Evolutionary conservation across 1,140 invertebrate genomes (phyloP).

Genomic region (Trichonephila clavipes): DNA sequence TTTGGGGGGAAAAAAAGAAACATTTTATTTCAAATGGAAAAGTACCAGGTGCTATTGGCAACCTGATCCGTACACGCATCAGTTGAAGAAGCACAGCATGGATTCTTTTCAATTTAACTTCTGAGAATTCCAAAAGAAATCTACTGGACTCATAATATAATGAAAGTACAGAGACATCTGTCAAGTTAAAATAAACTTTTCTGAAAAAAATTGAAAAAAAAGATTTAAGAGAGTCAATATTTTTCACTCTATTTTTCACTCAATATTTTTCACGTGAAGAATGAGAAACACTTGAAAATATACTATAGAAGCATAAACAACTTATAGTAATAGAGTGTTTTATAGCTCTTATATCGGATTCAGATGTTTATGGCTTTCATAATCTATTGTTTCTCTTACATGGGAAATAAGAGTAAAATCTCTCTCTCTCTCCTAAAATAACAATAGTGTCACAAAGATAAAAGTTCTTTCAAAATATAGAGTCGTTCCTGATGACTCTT

Average conservation of each 20-base stretch:
- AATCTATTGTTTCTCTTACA: not conserved
- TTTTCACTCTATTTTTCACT: not conserved
- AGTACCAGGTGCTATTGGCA: slow-evolving; percentile 46
- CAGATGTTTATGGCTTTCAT: not conserved
- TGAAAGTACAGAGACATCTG: slow-evolving; percentile 13
- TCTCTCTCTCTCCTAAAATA: not conserved
- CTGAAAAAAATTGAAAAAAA: too few relatives aligned
- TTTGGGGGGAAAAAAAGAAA: not conserved
- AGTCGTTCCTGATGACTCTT: not conserved
- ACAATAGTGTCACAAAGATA: too few relatives aligned
- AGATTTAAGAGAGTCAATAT: not conserved
- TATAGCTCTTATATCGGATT: slow-evolving; percentile 3
- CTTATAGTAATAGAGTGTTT: not conserved
- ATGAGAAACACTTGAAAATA: not conserved
- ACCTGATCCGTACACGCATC: not conserved
- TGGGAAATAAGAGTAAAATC: not conserved
- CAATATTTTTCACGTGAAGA: not conserved
- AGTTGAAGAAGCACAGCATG: not conserved
- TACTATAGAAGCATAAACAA: not conserved
- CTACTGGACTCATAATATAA: not conserved
- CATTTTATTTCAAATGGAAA: slow-evolving; percentile 22
- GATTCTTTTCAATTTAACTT: slow-evolving; percentile 10
- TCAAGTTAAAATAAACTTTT: slow-evolving; percentile 27
- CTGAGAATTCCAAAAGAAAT: slow-evolving; percentile 19
- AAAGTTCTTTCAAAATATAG: not conserved